Evolutionary conservation across 1,140 invertebrate species (phyloP), one percentile per base, ranked within the genome.

Genomic region (Cyclina sinensis): DNA sequence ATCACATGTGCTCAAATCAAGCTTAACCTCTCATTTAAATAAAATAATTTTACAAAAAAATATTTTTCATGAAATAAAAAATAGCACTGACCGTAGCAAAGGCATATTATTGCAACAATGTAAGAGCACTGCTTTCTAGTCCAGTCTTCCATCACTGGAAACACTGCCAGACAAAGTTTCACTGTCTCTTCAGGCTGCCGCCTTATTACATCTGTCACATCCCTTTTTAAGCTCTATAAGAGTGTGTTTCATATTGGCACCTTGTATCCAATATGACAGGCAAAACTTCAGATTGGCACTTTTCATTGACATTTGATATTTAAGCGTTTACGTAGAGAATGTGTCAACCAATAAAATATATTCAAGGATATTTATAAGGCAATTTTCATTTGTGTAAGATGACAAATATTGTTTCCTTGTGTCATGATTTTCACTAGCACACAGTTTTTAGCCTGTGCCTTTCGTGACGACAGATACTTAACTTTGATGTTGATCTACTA

Each of bases 31-130:
- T n/a, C n/a, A n/a, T n/a, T n/a, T n/a, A n/a, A n/a, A n/a, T n/a
- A n/a, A n/a, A n/a, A n/a, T n/a, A n/a, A n/a, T n/a, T n/a, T n/a
- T n/a, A n/a, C n/a, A n/a, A n/a, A n/a, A n/a, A n/a, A n/a, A n/a
- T n/a, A n/a, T n/a, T n/a, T n/a, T n/a, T n/a, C n/a, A n/a, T n/a
- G n/a, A 62, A 27, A 62, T 27, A 62, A 21, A 18, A 62, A 14
- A 4, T 43, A 62, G 27, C 57, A 74, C 70, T 74, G 70, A 74
- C 70, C 70, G 70, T 74, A 74, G 16, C 35, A 74, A 48, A 74
- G 70, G 39, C 39, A 74, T 4, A 74, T 35, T n/a, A 74, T 43
- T 5, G 39, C 37, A 43, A 74, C 39, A 27, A 35, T 7, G 9
- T 39, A 74, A 43, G 39, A 48, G n/a, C 37, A 24, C 35, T 37